Percentiles rank a stretch among this genome's conserved stretches.
These are phyloP conservation scores for Congeria kusceri DNA, from an alignment of 2,888 invertebrate species.

Conservation along the genomic window DNA sequence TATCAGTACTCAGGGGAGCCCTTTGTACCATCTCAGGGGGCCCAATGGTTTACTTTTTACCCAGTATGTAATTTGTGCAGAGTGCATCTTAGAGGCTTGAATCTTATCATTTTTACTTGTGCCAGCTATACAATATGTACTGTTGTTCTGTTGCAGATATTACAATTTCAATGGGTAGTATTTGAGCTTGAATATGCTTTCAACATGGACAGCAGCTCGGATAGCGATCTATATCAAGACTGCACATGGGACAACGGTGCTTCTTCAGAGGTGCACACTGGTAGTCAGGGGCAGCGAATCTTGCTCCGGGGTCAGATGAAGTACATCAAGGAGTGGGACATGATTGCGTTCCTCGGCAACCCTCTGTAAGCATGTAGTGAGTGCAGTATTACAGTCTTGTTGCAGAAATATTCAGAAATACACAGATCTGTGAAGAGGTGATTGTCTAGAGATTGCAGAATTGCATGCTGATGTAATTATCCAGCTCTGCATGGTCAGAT, in stretches of 20 bases:
- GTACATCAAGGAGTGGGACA: conserved; percentile 92
- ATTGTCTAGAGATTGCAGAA: too few relatives aligned
- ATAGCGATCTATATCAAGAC: conserved; percentile 20
- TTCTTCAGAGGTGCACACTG: neutral
- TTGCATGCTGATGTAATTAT: too few relatives aligned
- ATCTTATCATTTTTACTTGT: too few relatives aligned
- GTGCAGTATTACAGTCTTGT: too few relatives aligned
- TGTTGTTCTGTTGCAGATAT: conserved; percentile 87
- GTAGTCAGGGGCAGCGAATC: conserved; percentile 24
- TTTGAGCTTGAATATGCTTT: conserved; percentile 92
- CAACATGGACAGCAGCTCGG: conserved; percentile 31
- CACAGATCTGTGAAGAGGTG: too few relatives aligned
- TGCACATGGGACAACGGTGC: conserved; percentile 1
- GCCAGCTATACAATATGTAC: too few relatives aligned
- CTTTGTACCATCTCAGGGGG: too few relatives aligned
- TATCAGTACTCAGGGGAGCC: too few relatives aligned
- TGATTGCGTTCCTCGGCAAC: conserved; percentile 94
- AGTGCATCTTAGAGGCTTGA: too few relatives aligned
- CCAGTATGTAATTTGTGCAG: too few relatives aligned
- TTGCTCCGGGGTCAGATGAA: conserved; percentile 94
- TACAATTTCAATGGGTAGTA: conserved; percentile 92
- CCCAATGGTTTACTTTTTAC: neutral
- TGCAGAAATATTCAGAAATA: too few relatives aligned
- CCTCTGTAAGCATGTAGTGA: conserved; percentile 89
- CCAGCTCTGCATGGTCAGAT: too few relatives aligned